Percentiles rank a stretch among this genome's conserved stretches.
Conservation (phyloP, 2,797 vertebrate species). For the Perodicticus potto region DNA sequence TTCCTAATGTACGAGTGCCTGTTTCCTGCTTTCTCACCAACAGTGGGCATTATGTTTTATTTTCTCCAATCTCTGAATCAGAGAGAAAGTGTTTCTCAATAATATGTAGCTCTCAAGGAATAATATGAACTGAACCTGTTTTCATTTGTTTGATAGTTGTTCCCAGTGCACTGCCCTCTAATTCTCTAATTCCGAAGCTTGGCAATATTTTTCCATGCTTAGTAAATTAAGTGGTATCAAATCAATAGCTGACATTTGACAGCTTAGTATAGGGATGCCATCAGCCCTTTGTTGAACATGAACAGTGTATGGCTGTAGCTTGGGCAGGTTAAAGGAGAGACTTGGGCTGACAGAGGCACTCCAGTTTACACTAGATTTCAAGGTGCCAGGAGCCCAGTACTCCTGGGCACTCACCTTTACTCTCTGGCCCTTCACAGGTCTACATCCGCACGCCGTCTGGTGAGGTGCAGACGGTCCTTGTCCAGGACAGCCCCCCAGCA, state of each 20-base stretch:
- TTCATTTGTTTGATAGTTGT: neutral
- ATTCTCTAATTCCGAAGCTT: neutral
- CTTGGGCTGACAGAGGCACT: neutral
- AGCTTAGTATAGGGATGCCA: neutral
- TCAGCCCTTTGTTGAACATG: neutral
- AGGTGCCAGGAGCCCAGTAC: neutral
- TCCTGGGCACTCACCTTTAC: neutral
- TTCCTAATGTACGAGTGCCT: neutral
- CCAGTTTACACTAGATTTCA: neutral
- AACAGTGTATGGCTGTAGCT: neutral
- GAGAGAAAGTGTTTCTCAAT: neutral
- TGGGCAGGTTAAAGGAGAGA: neutral
- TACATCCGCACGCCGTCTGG: conserved; percentile 94
- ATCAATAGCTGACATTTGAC: neutral
- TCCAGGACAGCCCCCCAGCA: conserved; percentile 91
- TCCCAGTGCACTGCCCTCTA: neutral
- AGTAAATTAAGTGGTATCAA: conserved; percentile 30
- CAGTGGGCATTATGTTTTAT: neutral
- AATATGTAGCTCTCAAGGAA: neutral
- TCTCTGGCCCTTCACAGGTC: conserved; percentile 86
- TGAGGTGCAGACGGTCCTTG: conserved; percentile 94
- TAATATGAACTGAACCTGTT: neutral
- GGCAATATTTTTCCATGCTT: neutral
- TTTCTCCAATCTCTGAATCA: neutral
- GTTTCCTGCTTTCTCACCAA: neutral